Evolutionary conservation across 2,888 invertebrate species (phyloP), one percentile per base, ranked within the genome.

Genomic region (Heterodera filipjevi): DNA sequence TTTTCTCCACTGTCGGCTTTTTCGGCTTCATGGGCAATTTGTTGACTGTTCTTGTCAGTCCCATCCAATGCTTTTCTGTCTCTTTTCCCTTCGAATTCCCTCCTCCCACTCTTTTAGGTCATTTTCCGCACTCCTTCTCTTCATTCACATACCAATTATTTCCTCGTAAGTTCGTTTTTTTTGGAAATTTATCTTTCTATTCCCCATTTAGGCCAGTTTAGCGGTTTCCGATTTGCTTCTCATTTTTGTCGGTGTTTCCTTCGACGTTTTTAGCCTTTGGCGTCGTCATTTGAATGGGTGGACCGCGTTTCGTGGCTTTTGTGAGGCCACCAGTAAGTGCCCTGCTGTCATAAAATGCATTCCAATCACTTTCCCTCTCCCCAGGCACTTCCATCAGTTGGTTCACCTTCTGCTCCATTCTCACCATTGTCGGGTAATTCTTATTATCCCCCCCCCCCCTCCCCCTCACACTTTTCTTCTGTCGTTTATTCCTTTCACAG

Each of bases 101-200:
- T n/a, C 66, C 70, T 85, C 12, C 80, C 86, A 12, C 87, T 86
- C 0, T 84, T 86, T 12, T 49, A 84, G 70, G 77, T 82, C 46
- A 85, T 85, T 77, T 79, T 77, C 72, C 79, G 81, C 2, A 87
- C 87, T 0, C 82, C 83, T 1, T 80, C 84, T 12, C 84, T 88
- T 10, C 88, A 87, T 71, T 85, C 87, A 3, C 86, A 87, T 71
- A 89, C 89, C 44, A 89, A 89, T 79, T 86, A 85, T 75, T 87
- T 89, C 71, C 80, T 89, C n/a, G 87, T 59, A 6, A 59, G 59
- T 59, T 22, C 3, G n/a, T 5, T 59, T 59, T n/a, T n/a, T n/a
- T n/a, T n/a, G n/a, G n/a, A n/a, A n/a, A n/a, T 49, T 19, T 19
- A 2, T 19, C 49, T 19, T 49, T 49, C 49, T 5, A 5, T 53